Percentiles rank a stretch among this genome's conserved stretches.
Evolutionary conservation across 2,113 vertebrate genomes (phyloP).

Genomic region (Platycercus adscitus): DNA sequence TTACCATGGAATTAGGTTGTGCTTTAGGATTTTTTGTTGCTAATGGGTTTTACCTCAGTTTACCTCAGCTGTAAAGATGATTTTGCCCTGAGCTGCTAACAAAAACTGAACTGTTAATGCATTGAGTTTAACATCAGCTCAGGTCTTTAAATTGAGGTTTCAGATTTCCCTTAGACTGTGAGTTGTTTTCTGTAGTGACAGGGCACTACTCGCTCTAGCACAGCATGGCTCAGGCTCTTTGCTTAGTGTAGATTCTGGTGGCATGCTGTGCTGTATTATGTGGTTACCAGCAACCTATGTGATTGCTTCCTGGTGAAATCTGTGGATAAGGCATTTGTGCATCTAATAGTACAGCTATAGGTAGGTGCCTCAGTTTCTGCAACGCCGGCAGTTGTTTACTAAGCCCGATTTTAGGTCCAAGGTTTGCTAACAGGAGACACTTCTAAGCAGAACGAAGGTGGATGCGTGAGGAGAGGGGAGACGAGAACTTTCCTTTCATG

Average conservation of each 20-base stretch:
- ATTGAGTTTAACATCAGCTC: not conserved
- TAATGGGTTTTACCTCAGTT: not conserved
- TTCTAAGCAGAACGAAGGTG: not conserved
- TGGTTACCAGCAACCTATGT: not conserved
- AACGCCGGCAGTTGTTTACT: not conserved
- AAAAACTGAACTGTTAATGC: not conserved
- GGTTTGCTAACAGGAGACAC: not conserved
- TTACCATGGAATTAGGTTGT: not conserved
- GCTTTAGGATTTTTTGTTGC: not conserved
- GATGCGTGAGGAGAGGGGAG: not conserved
- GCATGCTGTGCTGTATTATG: not conserved
- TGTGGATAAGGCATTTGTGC: not conserved
- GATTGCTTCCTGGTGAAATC: not conserved
- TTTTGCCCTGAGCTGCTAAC: not conserved
- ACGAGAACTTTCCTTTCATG: not conserved
- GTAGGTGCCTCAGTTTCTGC: not conserved
- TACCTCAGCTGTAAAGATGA: not conserved
- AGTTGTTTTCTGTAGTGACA: not conserved
- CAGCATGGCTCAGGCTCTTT: not conserved
- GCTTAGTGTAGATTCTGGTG: not conserved
- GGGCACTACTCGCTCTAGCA: accelerated
- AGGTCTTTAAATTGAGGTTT: not conserved
- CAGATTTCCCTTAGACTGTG: not conserved
- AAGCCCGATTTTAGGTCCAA: not conserved
- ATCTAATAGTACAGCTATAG: not conserved